These are phyloP conservation scores for Conistra vaccinii DNA, from an alignment of 2,888 invertebrate genomes.

Conservation along the genomic window DNA sequence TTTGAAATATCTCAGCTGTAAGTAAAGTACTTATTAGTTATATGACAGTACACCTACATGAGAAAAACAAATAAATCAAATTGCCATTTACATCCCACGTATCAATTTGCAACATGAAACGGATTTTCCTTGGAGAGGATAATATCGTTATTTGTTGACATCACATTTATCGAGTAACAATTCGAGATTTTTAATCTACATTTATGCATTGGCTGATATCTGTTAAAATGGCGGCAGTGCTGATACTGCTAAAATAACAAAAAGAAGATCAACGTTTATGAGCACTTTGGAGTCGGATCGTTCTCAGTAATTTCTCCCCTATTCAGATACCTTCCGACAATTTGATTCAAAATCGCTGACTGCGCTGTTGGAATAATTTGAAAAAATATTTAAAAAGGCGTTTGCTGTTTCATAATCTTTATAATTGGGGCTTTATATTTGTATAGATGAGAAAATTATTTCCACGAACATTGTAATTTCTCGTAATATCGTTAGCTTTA, in stretches of 20 bases:
- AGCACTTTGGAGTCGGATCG: constrained; percentile 60
- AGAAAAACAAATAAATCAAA: constrained; percentile 51
- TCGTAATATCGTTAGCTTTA: background rate
- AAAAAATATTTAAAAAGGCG: constrained; percentile 49
- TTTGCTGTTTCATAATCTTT: constrained; percentile 37
- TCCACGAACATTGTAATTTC: background rate
- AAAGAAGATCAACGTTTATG: constrained; percentile 57
- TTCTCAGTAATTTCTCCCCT: constrained; percentile 60
- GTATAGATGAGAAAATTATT: background rate
- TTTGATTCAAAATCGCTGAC: constrained; percentile 59
- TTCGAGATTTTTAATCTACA: constrained; percentile 48
- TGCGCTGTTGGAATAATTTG: constrained; percentile 51
- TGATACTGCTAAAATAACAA: constrained; percentile 61
- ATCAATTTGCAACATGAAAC: constrained; percentile 48
- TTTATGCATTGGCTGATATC: constrained; percentile 47
- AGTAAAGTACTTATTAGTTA: constrained; percentile 10
- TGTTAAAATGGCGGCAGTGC: constrained; percentile 42
- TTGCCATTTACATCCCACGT: constrained; percentile 45
- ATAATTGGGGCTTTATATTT: constrained; percentile 47
- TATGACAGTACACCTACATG: constrained; percentile 17
- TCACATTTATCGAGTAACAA: constrained; percentile 44
- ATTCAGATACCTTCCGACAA: constrained; percentile 58
- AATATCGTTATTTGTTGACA: constrained; percentile 50
- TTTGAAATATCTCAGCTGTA: background rate
- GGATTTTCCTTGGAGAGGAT: constrained; percentile 23